Evolutionary conservation across 2,888 invertebrate species (phyloP), one percentile per base, ranked within the genome.

Genomic region (Diarsia dahlii): DNA sequence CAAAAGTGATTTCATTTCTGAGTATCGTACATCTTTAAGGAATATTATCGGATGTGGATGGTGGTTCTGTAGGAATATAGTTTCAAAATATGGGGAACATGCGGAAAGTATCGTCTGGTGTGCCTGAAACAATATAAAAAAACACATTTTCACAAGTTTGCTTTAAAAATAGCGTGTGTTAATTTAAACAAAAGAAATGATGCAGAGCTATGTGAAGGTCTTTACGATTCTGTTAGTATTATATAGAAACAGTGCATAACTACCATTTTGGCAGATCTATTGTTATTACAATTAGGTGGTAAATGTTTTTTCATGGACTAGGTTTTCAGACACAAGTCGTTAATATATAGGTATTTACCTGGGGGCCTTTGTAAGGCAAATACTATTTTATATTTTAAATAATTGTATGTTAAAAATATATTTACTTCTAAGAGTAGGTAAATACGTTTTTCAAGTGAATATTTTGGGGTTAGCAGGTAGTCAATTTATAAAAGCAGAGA

Each of bases 41-140:
- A 98, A 98, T 96, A 99, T 98, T 94, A 99, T 99, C 81, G 98
- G 99, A 97, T 99, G 99, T 92, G 98, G 98, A 97, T 99, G 98
- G 89, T 97, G 97, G 95, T 98, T 99, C 96, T 98, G 98, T 92
- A 98, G 97, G 96, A 99, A 98, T 97, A 99, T 98, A 94, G 97
- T 98, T 97, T 99, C 99, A 96, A 99, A 99, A 97, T 99, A 99
- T 86, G 99, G 99, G 97, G 99, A 99, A 97, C 99, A 99, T 90
- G 99, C 99, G 83, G 99, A 99, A 89, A 99, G 97, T 95, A 99
- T 98, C 89, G 98, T 98, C 97, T 99, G 99, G 97, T 99, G 99
- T 93, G 99, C 99, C 97, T 98, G 96, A 88, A 97, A 97, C 92
- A 94, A 94, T 69, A 86, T 73, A 89, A 86, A 85, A 84, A 84